Base-by-base conservation (phyloP, 2,113 vertebrate species). In the Donacobius atricapilla region DNA sequence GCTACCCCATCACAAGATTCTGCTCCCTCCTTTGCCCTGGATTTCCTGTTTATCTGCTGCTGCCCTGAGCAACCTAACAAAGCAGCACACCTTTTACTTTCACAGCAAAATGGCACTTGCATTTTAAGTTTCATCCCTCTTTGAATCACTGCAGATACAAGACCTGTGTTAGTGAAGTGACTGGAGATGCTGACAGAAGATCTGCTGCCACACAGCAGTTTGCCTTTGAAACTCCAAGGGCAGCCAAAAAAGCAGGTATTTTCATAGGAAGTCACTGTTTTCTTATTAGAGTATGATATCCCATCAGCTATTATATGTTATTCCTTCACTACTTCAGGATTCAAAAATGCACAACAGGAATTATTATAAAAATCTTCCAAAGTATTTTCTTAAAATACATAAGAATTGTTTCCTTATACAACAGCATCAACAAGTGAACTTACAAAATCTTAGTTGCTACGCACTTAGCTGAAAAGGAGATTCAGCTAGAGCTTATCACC, bases 51-150 rank as follows among this genome's bases (percentile, higher is more conserved):
- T 24, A 57, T 24, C 25, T 5, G 1, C 27, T 21, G 70, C 60
- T 44, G 39, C 15, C 44, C n/a, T 48, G 58, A 68, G 42, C 37
- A 81, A 56, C 24, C 37, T 51, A 39, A 47, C 7, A 66, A 27
- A 75, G 17, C 11, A 35, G 17, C 13, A 24, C 24, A 60, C 7
- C 15, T 31, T 65, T 63, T 76, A 65, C 48, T 64, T 58, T 95
- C 25, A 86, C 4, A 8, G 42, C 47, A 39, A 63, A 91, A 58
- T 94, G 95, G 50, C 97, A 61, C 53, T 97, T 96, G 78, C 97
- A 98, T 60, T 71, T 90, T 87, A 98, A 39, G 71, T 97, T 92
- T 98, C 97, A 16, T 98, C 97, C 98, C 98, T 98, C 27, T 95
- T 95, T 5, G 97, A 98, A 47, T 96, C 87, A 64, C 64, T 90